A percentile compares a stretch with the other conserved stretches of the same genome.
phyloP scores from a whole-genome alignment of 2,113 vertebrate species.

The Choloepus hoffmanni region DNA sequence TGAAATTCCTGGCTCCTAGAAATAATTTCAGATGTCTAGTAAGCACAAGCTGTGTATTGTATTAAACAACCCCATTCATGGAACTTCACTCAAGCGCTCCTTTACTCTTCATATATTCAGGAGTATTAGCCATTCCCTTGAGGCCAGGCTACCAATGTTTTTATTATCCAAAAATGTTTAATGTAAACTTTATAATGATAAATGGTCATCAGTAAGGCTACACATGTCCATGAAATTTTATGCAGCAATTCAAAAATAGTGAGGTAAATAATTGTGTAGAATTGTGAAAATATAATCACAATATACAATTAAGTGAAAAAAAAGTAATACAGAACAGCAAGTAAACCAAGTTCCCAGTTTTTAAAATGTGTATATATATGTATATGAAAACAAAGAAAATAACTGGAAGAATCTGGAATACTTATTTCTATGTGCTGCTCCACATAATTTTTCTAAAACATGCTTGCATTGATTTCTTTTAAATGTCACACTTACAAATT shows the following conservation, averaged over 20 bases:
- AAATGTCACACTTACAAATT: neutral
- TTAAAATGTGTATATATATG: neutral
- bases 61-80: neutral
- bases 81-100: neutral
- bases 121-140: neutral
- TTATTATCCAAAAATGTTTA: neutral
- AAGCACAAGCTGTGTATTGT: neutral
- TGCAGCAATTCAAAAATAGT: neutral
- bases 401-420: neutral
- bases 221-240: neutral
- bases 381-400: neutral
- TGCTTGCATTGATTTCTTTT: neutral
- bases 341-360: neutral
- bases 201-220: neutral
- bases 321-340: neutral
- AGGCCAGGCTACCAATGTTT: neutral
- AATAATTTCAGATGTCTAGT: neutral
- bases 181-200: neutral
- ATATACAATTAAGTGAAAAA: neutral
- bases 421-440: neutral
- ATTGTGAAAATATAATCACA: neutral
- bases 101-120: neutral
- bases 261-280: neutral
- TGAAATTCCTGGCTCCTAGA: conserved; percentile 14
- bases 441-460: neutral